Evolutionary conservation across 1,140 invertebrate species (phyloP).

Genomic region (Oryctes rhinoceros): DNA sequence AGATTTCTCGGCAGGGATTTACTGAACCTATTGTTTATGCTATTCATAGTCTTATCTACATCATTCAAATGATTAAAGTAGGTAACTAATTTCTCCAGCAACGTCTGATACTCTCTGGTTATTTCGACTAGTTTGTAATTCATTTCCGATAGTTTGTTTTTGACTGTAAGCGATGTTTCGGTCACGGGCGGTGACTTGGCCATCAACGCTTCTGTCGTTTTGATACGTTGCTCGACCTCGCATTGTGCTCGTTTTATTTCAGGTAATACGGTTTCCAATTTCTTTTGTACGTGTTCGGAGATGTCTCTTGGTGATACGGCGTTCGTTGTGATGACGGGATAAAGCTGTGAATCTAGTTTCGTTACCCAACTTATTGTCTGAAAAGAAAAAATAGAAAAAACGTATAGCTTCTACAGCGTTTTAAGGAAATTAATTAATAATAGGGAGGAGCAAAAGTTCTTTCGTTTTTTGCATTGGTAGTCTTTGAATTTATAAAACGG

Average conservation of each 20-base stretch:
- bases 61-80: conserved; percentile 76
- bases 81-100: conserved; percentile 76
- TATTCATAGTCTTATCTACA: conserved; percentile 62
- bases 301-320: conserved; percentile 68
- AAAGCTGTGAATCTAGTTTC: conserved; percentile 78
- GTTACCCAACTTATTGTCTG: conserved; percentile 80
- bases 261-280: conserved; percentile 68
- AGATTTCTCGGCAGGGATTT: conserved; percentile 61
- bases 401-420: no score
- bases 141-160: conserved; percentile 70
- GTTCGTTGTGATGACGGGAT: conserved; percentile 77
- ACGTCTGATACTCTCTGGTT: conserved; percentile 76
- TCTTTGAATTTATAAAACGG: no score
- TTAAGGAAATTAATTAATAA: no score
- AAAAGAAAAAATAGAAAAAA: conserved; percentile 49
- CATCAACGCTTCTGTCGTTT: conserved; percentile 68
- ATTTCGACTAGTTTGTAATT: conserved; percentile 73
- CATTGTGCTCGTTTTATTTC: conserved; percentile 72
- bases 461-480: no score
- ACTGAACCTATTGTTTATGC: conserved; percentile 48
- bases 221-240: conserved; percentile 76
- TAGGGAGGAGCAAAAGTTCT: no score
- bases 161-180: conserved; percentile 59
- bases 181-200: conserved; percentile 51
- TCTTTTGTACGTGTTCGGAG: conserved; percentile 68